These are phyloP conservation scores for Phaethornis superciliosus DNA, from an alignment of 2,113 vertebrate genomes.

Conservation along the genomic window DNA sequence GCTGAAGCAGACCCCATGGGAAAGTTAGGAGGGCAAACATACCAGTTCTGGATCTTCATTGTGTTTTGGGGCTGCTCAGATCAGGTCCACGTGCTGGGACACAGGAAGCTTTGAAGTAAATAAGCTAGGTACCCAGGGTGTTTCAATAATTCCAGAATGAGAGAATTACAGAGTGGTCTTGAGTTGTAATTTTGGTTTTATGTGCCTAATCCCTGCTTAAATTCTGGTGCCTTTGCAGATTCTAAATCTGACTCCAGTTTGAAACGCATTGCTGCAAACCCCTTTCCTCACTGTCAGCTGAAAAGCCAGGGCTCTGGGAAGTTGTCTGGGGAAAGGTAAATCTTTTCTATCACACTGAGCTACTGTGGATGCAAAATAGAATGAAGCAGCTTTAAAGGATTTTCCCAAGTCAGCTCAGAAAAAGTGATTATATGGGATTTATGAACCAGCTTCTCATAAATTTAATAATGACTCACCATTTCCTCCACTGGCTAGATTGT, in stretches of 20 bases:
- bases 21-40: background rate
- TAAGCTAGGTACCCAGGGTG: background rate
- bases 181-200: conserved; percentile 50
- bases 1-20: background rate
- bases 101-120: background rate
- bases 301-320: conserved; percentile 41
- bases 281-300: conserved; percentile 2
- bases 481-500: conserved; percentile 48
- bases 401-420: conserved; percentile 64
- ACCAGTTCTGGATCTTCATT: background rate
- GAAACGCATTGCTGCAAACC: background rate
- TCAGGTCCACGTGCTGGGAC: background rate
- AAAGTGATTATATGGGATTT: conserved; percentile 64
- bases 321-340: conserved; percentile 54
- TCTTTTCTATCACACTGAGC: conserved; percentile 54
- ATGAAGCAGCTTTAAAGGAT: conserved; percentile 59
- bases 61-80: background rate
- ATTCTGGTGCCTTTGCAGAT: background rate
- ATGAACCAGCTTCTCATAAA: conserved; percentile 54
- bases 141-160: conserved; percentile 17
- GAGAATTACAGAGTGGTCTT: background rate
- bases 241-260: conserved; percentile 39
- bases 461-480: conserved; percentile 58
- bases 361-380: conserved; percentile 50
- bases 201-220: conserved; percentile 26